phyloP scores from a whole-genome alignment of 2,888 invertebrate species.

The Acanthosepion pharaonis region DNA sequence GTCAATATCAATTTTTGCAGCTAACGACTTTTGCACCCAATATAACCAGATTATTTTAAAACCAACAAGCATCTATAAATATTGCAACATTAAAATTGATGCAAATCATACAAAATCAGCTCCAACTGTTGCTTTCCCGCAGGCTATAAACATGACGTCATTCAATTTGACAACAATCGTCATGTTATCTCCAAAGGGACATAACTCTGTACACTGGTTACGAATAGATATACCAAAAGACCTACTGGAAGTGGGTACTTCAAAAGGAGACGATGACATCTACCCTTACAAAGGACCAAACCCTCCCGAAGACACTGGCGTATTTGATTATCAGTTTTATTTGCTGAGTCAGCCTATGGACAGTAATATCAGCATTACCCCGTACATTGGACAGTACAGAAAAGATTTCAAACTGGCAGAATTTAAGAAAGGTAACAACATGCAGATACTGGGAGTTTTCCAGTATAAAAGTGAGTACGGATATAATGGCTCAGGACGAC shows the following conservation, averaged over 20 bases:
- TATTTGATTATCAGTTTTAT: background rate
- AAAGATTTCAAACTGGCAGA: background rate
- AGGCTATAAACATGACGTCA: background rate
- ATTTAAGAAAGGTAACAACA: background rate
- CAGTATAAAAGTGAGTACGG: background rate
- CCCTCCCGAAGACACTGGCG: background rate
- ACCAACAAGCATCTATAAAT: background rate
- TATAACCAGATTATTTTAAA: background rate
- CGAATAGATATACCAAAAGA: background rate
- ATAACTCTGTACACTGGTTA: background rate
- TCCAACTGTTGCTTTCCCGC: background rate
- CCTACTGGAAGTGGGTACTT: background rate
- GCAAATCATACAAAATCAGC: background rate
- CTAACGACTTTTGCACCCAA: background rate
- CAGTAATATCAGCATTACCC: background rate
- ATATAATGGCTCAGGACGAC: background rate
- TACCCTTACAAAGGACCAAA: background rate
- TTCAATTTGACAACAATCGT: background rate
- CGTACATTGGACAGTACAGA: background rate
- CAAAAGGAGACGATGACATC: background rate
- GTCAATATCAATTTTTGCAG: background rate
- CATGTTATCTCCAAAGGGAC: background rate
- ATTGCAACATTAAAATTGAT: background rate
- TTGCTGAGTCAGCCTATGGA: background rate
- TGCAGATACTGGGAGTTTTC: background rate